Base-by-base conservation (phyloP, 1,140 invertebrate species). In the Drosophila ficusphila region DNA sequence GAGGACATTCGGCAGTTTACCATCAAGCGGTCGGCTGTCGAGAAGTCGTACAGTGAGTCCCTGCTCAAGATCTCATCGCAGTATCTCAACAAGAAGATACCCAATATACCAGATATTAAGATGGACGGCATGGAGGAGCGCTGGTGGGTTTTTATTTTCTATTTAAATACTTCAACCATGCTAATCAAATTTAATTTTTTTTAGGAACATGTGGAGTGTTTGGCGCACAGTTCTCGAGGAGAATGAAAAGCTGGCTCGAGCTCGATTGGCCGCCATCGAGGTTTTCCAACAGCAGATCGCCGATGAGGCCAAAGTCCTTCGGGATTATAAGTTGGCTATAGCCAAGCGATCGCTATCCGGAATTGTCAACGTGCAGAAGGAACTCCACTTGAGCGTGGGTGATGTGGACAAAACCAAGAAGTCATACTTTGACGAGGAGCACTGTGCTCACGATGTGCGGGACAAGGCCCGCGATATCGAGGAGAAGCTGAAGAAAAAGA, bases 401-500 rank as follows among this genome's bases (percentile, higher is more conserved):
- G 98, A 99, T 72, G 95, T 99, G 71, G 97, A 98, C 91, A 98
- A 98, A 91, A 96, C 95, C 38, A 98, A 99, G 92, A 99, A 99
- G 92, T 92, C 96, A 0, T 99, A 99, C 92, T 97, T 97, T 78
- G 97, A 99, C 70, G 98, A 99, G 83, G 98, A 99, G 90, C 97
- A 98, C 76, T 95, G 96, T 25, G 97, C 98, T 7, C 96, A 98
- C 82, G 98, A 99, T 86, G 98, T 98, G 0, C 93, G 98, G 38
- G 97, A 98, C 85, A 99, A 99, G 90, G 97, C 97, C 49, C 95
- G 96, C 75, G 97, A 99, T 65, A 98, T 98, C 62, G 98, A 99
- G 92, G 97, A 99, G 92, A 99, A 98, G 96, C 92, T 99, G 58
- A 98, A 98, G 93, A 97, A 97, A 93, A 98, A 98, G 92, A 98